Evolutionary conservation across 2,888 invertebrate species (phyloP), one percentile per base, ranked within the genome.

Genomic region (Lepetodrilus schrolli): DNA sequence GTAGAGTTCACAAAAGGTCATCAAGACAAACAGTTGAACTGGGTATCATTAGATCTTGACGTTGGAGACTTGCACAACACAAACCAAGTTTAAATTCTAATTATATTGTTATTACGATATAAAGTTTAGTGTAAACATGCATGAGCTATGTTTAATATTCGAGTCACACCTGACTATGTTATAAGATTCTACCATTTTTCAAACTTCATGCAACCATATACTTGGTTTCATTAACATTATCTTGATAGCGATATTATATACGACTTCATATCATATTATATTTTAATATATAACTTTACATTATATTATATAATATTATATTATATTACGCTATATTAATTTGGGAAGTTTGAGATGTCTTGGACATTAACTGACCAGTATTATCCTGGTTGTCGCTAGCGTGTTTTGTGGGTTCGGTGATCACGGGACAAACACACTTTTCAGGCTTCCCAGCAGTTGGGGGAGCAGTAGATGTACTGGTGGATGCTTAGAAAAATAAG

Each of bases 341-440:
- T 43, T 7, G 43, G 17, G 3, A 43, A 17, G 43, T 48, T 49
- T 43, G 30, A 5, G 36, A 51, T 48, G 72, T 66, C 65, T 47
- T 51, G 47, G 43, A 73, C 38, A 50, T 34, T 51, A 73, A 73
- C 73, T 69, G 38, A 68, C 73, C 68, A 58, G 17, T 73, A 37
- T 21, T 30, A 8, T 23, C 4, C 13, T 37, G 13, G 58, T 69
- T 34, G 21, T 69, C n/a, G 17, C 17, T 10, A 47, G 26, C 7
- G 23, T 26, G 38, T 10, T 51, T 69, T 38, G 17, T 2, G 10
- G 58, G 47, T 34, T 13, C 49, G 10, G 38, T 23, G 34, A 50
- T 36, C 23, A 30, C 38, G 58, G 72, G 66, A 66, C 73, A 70
- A 2, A 69, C 49, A 72, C 75, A 75, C 48, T 48, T 26, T 68